Conservation (phyloP, 2,888 invertebrate species). For the Chouioia cunea region DNA sequence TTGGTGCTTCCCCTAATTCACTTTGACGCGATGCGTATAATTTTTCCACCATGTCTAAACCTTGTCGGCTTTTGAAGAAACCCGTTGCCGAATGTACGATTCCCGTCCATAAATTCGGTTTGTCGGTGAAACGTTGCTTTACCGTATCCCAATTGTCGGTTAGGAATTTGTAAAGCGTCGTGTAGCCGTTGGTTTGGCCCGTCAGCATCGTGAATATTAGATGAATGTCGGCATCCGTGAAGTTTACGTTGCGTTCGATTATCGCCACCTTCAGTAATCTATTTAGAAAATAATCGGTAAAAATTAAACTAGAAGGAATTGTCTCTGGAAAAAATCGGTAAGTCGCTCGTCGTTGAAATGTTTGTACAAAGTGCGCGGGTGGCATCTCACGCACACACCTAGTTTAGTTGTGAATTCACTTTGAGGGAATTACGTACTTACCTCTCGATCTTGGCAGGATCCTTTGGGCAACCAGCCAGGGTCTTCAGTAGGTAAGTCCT, state of each 20-base stretch:
- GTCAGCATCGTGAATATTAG: constrained; percentile 82
- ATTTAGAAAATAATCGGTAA: too few relatives aligned
- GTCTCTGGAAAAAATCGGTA: constrained; percentile 50
- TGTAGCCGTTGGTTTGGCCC: constrained; percentile 79
- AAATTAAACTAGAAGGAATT: too few relatives aligned
- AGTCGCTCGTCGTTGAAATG: neutral
- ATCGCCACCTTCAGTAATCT: constrained; percentile 78
- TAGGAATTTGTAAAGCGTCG: constrained; percentile 79
- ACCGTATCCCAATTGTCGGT: constrained; percentile 79
- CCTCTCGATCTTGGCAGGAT: constrained; percentile 77
- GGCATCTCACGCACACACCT: too few relatives aligned
- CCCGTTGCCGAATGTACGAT: constrained; percentile 81
- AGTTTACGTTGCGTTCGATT: constrained; percentile 78
- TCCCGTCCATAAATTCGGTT: constrained; percentile 82
- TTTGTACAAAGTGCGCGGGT: neutral
- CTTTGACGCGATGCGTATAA: constrained; percentile 75
- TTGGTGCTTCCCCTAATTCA: constrained; percentile 81
- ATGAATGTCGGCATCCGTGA: constrained; percentile 82
- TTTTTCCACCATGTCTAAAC: constrained; percentile 77
- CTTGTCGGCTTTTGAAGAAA: constrained; percentile 81
- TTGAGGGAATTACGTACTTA: constrained; percentile 48
- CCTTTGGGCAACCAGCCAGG: constrained; percentile 83
- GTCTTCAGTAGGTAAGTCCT: constrained; percentile 83
- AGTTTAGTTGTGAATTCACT: constrained; percentile 8
- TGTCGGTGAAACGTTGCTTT: constrained; percentile 77